Conservation (phyloP, 2,888 invertebrate genomes). For the Dorcus parallelipipedus region DNA sequence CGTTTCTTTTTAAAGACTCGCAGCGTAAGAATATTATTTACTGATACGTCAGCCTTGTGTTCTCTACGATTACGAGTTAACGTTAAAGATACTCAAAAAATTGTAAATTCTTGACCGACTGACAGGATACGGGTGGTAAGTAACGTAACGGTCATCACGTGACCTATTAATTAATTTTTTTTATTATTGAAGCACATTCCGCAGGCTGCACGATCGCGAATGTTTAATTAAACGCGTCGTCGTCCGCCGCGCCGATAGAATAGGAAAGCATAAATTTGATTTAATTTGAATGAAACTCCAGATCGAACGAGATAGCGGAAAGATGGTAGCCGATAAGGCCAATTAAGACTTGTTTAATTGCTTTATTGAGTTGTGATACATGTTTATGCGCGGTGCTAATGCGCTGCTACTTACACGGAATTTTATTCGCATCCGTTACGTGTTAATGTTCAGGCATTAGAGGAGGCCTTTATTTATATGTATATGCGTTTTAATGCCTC, state of each 20-base stretch:
- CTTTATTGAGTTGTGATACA: conserved; percentile 27
- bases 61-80: too few species aligned
- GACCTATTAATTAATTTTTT: too few species aligned
- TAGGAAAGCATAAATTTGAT: neutral
- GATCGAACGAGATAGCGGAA: conserved; percentile 23
- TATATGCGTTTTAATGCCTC: neutral
- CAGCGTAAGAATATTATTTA: too few species aligned
- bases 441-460: neutral
- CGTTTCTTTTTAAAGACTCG: too few species aligned
- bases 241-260: neutral
- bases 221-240: too few species aligned
- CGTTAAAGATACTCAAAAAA: too few species aligned
- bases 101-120: too few species aligned
- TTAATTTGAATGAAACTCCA: neutral
- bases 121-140: too few species aligned
- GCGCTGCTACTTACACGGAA: neutral
- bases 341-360: conserved; percentile 28
- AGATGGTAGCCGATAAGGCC: conserved; percentile 36
- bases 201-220: too few species aligned
- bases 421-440: conserved; percentile 1
- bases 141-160: too few species aligned
- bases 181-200: too few species aligned
- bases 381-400: conserved; percentile 27
- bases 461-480: neutral
- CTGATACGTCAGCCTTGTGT: too few species aligned